Evolutionary conservation across 2,888 invertebrate genomes (phyloP).

Genomic region (Anarsia innoxiella): DNA sequence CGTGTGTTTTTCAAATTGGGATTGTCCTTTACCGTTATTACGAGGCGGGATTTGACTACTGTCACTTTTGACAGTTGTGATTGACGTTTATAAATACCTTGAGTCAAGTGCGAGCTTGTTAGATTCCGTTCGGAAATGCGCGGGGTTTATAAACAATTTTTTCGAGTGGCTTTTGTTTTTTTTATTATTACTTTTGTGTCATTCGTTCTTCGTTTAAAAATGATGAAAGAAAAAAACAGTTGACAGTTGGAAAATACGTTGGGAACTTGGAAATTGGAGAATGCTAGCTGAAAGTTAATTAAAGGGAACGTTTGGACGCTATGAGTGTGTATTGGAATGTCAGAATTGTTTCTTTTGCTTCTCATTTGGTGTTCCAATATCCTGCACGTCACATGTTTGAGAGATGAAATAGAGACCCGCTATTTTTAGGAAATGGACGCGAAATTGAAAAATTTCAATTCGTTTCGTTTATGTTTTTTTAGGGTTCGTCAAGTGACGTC

Average conservation of each 20-base stretch:
- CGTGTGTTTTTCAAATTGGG: slow-evolving; percentile 73
- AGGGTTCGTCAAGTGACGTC: no score
- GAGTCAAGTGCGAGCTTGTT: slow-evolving; percentile 65
- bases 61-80: slow-evolving; percentile 70
- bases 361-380: slow-evolving; percentile 68
- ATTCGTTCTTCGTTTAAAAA: no score
- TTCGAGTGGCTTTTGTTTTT: slow-evolving; percentile 45
- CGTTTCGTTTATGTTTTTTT: no score
- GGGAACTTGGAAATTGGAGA: no score
- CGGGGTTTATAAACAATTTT: slow-evolving; percentile 54
- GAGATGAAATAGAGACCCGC: slow-evolving; percentile 59
- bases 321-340: slow-evolving; percentile 73
- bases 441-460: slow-evolving; percentile 66
- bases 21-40: slow-evolving; percentile 63
- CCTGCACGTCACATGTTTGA: slow-evolving; percentile 58
- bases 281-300: slow-evolving; percentile 36
- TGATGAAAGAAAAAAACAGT: no score
- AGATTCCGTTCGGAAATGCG: slow-evolving; percentile 41
- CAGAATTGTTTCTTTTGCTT: slow-evolving; percentile 70
- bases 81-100: slow-evolving; percentile 69
- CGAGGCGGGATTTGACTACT: slow-evolving; percentile 68
- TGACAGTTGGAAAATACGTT: no score
- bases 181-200: slow-evolving; percentile 38
- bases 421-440: slow-evolving; percentile 65
- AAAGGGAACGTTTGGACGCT: slow-evolving; percentile 36